Conservation (phyloP, 1,140 invertebrate species). For the Drosophila nasuta region DNA sequence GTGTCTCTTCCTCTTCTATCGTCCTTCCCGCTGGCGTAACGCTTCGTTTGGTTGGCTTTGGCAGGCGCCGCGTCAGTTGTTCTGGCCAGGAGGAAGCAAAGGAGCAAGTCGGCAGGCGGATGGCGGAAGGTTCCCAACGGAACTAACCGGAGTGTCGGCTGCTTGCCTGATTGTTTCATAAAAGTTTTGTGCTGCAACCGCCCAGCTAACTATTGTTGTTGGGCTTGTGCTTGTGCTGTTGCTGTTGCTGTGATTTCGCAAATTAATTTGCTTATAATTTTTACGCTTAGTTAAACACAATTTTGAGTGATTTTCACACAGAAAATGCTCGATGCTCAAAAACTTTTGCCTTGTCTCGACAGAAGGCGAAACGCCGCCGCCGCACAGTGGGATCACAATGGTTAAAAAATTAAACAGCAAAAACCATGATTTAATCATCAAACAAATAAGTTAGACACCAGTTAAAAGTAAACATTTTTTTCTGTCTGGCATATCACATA, state of each 20-base stretch:
- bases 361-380: conserved; percentile 7
- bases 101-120: background rate
- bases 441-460: background rate
- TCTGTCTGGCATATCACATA: no score
- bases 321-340: conserved; percentile 69
- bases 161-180: conserved; percentile 78
- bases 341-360: conserved; percentile 57
- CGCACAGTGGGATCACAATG: conserved; percentile 43
- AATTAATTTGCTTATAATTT: conserved; percentile 84
- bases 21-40: conserved; percentile 26
- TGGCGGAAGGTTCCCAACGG: conserved; percentile 28
- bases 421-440: background rate
- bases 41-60: conserved; percentile 67
- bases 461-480: no score
- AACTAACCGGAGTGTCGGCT: conserved; percentile 51
- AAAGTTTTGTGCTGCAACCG: conserved; percentile 72
- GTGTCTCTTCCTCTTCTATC: background rate
- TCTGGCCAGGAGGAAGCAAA: conserved; percentile 27
- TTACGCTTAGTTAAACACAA: conserved; percentile 83
- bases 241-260: conserved; percentile 71
- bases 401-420: background rate
- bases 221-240: conserved; percentile 41
- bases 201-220: conserved; percentile 69
- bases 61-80: conserved; percentile 58
- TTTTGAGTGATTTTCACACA: conserved; percentile 83